Evolutionary conservation across 1,140 invertebrate species (phyloP).

Genomic region (Andricus grossulariae): DNA sequence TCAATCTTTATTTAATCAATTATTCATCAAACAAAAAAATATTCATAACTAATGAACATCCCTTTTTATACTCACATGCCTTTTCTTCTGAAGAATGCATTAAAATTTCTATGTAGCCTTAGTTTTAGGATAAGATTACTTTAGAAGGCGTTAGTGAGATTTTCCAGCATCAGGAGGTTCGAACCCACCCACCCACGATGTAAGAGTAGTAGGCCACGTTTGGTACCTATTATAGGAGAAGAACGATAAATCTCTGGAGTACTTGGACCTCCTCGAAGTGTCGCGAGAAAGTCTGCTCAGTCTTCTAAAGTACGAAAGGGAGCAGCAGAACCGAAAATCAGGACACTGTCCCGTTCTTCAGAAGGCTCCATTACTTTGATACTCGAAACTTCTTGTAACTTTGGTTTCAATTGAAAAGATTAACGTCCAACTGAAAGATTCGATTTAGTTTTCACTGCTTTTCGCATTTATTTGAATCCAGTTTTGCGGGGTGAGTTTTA

Average conservation of each 20-base stretch:
- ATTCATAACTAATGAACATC: too few relatives aligned
- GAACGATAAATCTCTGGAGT: constrained; percentile 61
- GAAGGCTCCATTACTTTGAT: constrained; percentile 37
- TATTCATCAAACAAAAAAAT: too few relatives aligned
- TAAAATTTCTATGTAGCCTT: background rate
- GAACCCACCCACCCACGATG: constrained; percentile 53
- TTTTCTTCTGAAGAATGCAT: background rate
- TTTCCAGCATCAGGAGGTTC: background rate
- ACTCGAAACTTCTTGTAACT: constrained; percentile 34
- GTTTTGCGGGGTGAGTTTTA: too few relatives aligned
- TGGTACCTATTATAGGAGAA: constrained; percentile 56
- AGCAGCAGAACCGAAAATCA: constrained; percentile 28
- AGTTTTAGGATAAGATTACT: too few relatives aligned
- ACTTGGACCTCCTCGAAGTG: constrained; percentile 61
- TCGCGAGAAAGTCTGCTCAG: background rate
- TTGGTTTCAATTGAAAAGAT: background rate
- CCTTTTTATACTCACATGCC: background rate
- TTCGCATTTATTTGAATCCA: too few relatives aligned
- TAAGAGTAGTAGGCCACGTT: constrained; percentile 41
- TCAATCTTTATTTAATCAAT: too few relatives aligned
- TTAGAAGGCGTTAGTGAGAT: background rate
- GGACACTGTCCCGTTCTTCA: background rate
- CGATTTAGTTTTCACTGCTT: background rate
- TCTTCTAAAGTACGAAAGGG: constrained; percentile 15
- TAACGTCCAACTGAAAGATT: background rate